Base-by-base conservation (phyloP, 2,113 vertebrate species). In the Nematolebias whitei region DNA sequence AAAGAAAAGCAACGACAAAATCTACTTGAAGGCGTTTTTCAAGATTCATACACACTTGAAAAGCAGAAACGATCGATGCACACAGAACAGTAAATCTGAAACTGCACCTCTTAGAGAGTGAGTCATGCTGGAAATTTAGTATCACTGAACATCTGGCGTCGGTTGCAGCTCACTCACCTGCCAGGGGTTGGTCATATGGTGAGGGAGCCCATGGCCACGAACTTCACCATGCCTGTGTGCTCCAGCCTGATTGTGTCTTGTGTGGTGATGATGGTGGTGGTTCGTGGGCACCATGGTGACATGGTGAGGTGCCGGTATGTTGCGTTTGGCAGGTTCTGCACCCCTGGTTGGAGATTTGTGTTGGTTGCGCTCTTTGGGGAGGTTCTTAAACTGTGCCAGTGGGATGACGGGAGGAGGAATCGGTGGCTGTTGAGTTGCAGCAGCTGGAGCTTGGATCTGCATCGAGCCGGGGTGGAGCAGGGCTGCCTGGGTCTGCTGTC, bases 381-480 rank as follows among this genome's bases (percentile, higher is more conserved):
- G 76, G 0, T 66, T 55, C 59, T 89, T 84, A 72, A 93, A 94
- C 39, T 86, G 74, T 1, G 52, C 5, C 1, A 90, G 78, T 7
- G 74, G 73, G 14, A 94, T 82, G 16, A 87, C 80, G 0, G 88
- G 88, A 24, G 89, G 90, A n/a, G 85, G 91, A 2, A 55, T 56
- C 0, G 92, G 93, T 18, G 86, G 77, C 1, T 5, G 78, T 7
- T 47, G 70, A 43, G 29, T 24, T 1, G 12, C 38, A 0, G 57
- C 35, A 18, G 61, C 79, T 22, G 53, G 10, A 24, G 73, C 53
- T 22, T 19, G 83, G 1, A 76, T 4, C 68, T 73, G 76, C 55
- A 63, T 68, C 2, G 59, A 20, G 9, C 67, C 68, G 0, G 88
- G 68, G 23, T 87, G 69, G 50, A 79, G 69, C 58, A 92, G 75